Evolutionary conservation across 64 coral and sea anemone species (phyloP).

Genomic region (Stichodactyla mertensii): DNA sequence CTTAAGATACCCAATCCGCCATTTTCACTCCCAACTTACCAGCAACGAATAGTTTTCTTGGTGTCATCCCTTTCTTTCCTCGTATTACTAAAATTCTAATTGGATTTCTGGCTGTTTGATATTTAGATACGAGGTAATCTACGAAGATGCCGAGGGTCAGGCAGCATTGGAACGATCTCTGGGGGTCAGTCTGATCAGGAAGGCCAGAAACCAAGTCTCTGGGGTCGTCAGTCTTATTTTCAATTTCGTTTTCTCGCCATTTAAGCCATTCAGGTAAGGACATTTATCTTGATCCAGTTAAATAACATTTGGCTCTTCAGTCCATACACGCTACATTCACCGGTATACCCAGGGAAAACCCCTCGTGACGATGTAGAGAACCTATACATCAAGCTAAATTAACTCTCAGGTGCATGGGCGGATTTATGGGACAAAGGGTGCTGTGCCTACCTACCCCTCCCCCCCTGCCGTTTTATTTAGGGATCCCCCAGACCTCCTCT

Average conservation of each 20-base stretch:
- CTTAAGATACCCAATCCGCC: too few relatives aligned
- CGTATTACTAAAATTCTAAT: too few relatives aligned
- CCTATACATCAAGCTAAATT: too few relatives aligned
- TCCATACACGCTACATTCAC: neutral
- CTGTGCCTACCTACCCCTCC: too few relatives aligned
- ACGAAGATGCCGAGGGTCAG: conserved; percentile 77
- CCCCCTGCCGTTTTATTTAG: too few relatives aligned
- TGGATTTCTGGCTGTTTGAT: neutral
- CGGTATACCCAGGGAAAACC: too few relatives aligned
- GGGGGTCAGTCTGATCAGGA: conserved; percentile 76
- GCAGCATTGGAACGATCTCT: conserved; percentile 87
- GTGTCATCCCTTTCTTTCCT: neutral
- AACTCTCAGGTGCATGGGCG: too few relatives aligned
- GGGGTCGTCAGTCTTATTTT: conserved; percentile 91
- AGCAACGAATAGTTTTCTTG: too few relatives aligned
- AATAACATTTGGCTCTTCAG: neutral
- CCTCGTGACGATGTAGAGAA: too few relatives aligned
- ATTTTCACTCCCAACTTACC: too few relatives aligned
- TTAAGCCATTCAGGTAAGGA: conserved; percentile 93
- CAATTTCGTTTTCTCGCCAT: conserved; percentile 91
- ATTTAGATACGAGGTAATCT: conserved; percentile 82
- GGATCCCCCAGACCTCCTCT: too few relatives aligned
- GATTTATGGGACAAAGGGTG: too few relatives aligned
- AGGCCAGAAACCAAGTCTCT: conserved; percentile 85
- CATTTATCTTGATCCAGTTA: neutral